Base-by-base conservation (phyloP, 1,140 invertebrate species). In the Aphelinus atriplicis region DNA sequence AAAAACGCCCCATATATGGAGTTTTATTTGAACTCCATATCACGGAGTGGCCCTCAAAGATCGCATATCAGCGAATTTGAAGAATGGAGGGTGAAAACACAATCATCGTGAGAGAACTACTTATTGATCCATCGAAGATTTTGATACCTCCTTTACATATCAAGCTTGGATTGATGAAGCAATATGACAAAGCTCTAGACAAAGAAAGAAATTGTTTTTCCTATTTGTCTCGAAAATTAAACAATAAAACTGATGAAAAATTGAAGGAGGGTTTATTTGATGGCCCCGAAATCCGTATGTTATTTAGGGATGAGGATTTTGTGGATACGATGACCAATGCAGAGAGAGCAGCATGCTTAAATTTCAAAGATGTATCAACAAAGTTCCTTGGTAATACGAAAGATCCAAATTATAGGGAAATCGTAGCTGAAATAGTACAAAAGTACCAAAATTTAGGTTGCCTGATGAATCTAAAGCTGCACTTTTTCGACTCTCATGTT, bases 401-500 rank as follows among this genome's bases (percentile, higher is more conserved):
- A 26, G 26, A 26, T 26, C 26, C 26, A 26, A 26, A 26, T 26
- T 26, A 79, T 57, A 78, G 78, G 57, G 51, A 51, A 9, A 71
- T 76, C 26, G 76, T 81, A 26, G 48, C 48, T 9, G 72, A 66
- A 47, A 66, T 78, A 67, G 42, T 78, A 1, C 6, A 0, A 56
- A 77, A 73, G 42, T 76, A 50, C 10, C 10, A 51, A 42, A 72
- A 68, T 1, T 55, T 76, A n/a, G 69, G 65, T 2, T 72, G 51
- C 26, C 46, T 51, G 10, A 73, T 78, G 69, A 76, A 56, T 47
- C 56, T 72, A 42, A 78, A 78, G 69, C 43, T 76, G 1, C 81
- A 85, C 77, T 84, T 81, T 78, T 71, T 84, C 10, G 64, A 80
- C 50, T 81, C 68, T 51, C 70, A 82, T 64, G 57, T 84, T 9